These are phyloP conservation scores for Philopotamus ludificatus DNA, from an alignment of 1,140 invertebrate genomes.

Conservation along the genomic window DNA sequence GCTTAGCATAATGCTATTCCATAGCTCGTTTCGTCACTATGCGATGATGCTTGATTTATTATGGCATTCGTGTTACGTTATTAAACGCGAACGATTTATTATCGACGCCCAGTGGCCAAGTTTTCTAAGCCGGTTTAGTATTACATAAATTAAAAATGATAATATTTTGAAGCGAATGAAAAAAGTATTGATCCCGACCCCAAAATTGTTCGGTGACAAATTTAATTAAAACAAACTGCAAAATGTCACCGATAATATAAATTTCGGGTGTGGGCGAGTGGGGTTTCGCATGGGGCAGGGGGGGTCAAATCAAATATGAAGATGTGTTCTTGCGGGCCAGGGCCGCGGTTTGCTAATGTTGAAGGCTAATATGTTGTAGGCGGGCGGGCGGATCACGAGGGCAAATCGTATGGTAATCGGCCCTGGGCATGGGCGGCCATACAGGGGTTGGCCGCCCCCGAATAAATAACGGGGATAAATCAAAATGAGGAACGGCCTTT, in stretches of 20 bases:
- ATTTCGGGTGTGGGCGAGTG: too few species aligned
- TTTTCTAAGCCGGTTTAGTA: background rate
- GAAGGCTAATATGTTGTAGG: constrained; percentile 28
- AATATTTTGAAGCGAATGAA: too few species aligned
- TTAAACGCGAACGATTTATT: background rate
- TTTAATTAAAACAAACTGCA: too few species aligned
- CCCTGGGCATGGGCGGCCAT: constrained; percentile 13
- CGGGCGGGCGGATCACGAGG: constrained; percentile 24
- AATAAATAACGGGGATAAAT: constrained; percentile 42
- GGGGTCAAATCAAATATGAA: background rate
- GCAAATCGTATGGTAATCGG: constrained; percentile 39
- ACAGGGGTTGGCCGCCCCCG: constrained; percentile 20
- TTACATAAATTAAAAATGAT: too few species aligned
- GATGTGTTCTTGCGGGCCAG: constrained; percentile 6
- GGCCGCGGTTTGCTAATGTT: constrained; percentile 5
- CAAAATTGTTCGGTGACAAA: too few species aligned
- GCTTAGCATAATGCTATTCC: too few species aligned
- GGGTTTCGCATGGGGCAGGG: too few species aligned
- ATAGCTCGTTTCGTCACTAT: background rate
- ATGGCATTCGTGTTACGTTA: background rate
- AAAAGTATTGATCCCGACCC: too few species aligned
- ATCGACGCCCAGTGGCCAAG: background rate
- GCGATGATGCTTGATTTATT: background rate
- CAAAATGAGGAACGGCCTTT: constrained; percentile 41
- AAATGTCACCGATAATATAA: too few species aligned